Evolutionary conservation across 2,888 invertebrate species (phyloP).

Genomic region (Rotaria macrura): DNA sequence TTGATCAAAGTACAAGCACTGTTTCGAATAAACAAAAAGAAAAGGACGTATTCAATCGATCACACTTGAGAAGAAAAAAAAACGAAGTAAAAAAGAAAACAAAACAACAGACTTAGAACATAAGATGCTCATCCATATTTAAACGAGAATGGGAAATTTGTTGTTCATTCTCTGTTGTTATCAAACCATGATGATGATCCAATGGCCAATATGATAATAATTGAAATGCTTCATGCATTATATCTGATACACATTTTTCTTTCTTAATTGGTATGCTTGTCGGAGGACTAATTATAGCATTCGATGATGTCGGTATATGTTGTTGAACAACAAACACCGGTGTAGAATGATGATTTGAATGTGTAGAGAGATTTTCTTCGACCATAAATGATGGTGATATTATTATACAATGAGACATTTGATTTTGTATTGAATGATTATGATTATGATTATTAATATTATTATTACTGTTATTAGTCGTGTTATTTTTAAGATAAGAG

Average conservation of each 20-base stretch:
- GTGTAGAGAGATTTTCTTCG: not conserved
- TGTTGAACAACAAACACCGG: not conserved
- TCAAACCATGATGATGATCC: not conserved
- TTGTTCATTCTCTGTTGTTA: not conserved
- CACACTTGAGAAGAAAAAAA: not conserved
- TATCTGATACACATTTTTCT: not conserved
- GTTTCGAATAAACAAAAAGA: not conserved
- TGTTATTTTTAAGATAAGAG: not conserved
- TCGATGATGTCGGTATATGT: not conserved
- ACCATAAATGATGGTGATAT: constrained; percentile 8
- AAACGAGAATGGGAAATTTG: not conserved
- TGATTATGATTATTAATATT: not conserved
- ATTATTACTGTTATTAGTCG: not conserved
- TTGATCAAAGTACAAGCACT: not conserved
- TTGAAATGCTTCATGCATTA: constrained; percentile 12
- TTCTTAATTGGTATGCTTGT: not conserved
- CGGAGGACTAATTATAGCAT: not conserved
- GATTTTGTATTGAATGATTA: not conserved
- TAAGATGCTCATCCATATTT: not conserved
- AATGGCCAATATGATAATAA: constrained; percentile 5
- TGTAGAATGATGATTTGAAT: not conserved
- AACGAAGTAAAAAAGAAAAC: not conserved
- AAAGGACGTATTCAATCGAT: not conserved
- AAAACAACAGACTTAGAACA: not conserved
- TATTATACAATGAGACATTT: constrained; percentile 18